Evolutionary conservation across 2,888 invertebrate genomes (phyloP).

Genomic region (Orthosia gracilis): DNA sequence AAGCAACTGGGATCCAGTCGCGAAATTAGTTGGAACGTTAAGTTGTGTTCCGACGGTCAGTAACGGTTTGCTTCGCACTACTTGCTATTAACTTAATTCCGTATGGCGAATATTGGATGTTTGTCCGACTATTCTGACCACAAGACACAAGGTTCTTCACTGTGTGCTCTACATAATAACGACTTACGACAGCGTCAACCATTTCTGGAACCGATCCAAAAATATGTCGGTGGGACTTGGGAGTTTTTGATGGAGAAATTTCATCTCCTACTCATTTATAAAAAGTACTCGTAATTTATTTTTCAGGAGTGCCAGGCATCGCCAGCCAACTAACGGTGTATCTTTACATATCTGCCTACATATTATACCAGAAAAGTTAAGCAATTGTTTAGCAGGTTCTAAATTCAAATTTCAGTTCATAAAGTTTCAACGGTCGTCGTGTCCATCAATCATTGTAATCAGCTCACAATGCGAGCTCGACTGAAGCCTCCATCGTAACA

Average conservation of each 20-base stretch:
- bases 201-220: not conserved
- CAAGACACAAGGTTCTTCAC: not conserved
- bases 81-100: conserved; percentile 42
- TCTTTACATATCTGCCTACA: not conserved
- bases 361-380: no score
- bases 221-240: not conserved
- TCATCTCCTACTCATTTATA: not conserved
- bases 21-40: conserved; percentile 58
- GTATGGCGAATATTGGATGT: conserved; percentile 26
- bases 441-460: not conserved
- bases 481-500: not conserved
- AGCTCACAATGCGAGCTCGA: not conserved
- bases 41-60: conserved; percentile 53
- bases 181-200: not conserved
- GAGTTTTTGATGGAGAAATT: not conserved
- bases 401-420: no score
- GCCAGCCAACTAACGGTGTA: not conserved
- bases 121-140: conserved; percentile 6
- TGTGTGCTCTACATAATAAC: not conserved
- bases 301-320: not conserved
- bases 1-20: conserved; percentile 43
- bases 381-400: no score
- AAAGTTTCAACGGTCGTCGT: not conserved
- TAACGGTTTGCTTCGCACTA: conserved; percentile 35
- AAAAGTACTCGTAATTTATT: not conserved